Conservation (phyloP, 2,888 invertebrate genomes). For the Leptinotarsa rubiginosa region DNA sequence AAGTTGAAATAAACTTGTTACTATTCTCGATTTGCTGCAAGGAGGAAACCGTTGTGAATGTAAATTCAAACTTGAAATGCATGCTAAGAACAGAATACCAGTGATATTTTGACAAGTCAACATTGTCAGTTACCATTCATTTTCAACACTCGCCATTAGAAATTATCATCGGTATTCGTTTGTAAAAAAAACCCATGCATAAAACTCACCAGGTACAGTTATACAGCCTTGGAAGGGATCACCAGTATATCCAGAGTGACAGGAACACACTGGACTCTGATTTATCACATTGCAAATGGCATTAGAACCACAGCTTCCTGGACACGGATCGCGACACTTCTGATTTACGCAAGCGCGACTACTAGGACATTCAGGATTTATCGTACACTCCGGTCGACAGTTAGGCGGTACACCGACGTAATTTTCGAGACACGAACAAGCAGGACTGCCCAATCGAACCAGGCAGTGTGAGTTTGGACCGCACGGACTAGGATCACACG, state of each 20-base stretch:
- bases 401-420: conserved; percentile 75
- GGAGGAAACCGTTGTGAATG: not conserved
- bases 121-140: too few species aligned
- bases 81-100: conserved; percentile 7
- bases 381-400: conserved; percentile 79
- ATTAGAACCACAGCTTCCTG: conserved; percentile 74
- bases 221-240: conserved; percentile 82
- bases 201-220: conserved; percentile 69
- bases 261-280: conserved; percentile 80
- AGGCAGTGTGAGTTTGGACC: conserved; percentile 71
- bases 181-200: not conserved
- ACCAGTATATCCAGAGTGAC: conserved; percentile 77
- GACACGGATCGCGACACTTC: conserved; percentile 80
- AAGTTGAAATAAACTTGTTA: too few species aligned
- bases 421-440: conserved; percentile 73
- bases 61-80: not conserved
- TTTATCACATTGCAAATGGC: conserved; percentile 78
- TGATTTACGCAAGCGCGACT: conserved; percentile 78
- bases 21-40: not conserved
- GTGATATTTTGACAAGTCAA: not conserved
- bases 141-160: not conserved
- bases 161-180: not conserved
- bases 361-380: conserved; percentile 77
- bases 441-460: conserved; percentile 64
- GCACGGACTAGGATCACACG: conserved; percentile 77